Conservation (phyloP, 2,113 vertebrate genomes). For the Empidonax alnorum region DNA sequence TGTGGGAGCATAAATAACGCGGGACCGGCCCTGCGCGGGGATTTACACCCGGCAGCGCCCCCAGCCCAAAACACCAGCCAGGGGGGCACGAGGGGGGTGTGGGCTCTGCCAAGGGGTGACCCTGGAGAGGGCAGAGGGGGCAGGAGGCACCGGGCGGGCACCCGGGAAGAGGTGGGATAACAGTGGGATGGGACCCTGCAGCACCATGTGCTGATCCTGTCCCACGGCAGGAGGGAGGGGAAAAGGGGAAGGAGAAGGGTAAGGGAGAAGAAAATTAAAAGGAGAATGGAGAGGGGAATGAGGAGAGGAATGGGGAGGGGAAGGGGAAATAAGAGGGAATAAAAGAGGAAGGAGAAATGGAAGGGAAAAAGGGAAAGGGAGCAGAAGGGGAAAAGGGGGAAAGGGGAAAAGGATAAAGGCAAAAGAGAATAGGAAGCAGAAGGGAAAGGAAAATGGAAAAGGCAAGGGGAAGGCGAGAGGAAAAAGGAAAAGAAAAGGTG, state of each 20-base stretch:
- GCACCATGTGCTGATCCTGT: not conserved
- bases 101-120: not conserved
- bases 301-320: not conserved
- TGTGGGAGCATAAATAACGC: constrained; percentile 30
- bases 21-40: constrained; percentile 27
- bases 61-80: not conserved
- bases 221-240: not conserved
- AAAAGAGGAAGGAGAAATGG: fast-evolving
- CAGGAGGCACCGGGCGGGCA: not conserved
- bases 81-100: not conserved
- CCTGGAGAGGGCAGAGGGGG: not conserved
- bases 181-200: not conserved
- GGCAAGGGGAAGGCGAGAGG: fast-evolving
- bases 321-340: not conserved
- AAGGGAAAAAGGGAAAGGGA: not conserved
- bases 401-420: not conserved
- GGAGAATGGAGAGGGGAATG: not conserved
- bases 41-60: not conserved
- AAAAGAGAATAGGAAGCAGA: not conserved
- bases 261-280: not conserved
- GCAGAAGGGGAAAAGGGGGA: not conserved
- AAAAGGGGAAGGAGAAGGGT: not conserved
- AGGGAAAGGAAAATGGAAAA: not conserved
- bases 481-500: too few species aligned
- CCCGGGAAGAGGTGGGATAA: not conserved